These are phyloP conservation scores for Cossypha caffra DNA, from an alignment of 2,797 vertebrate genomes.

Conservation along the genomic window DNA sequence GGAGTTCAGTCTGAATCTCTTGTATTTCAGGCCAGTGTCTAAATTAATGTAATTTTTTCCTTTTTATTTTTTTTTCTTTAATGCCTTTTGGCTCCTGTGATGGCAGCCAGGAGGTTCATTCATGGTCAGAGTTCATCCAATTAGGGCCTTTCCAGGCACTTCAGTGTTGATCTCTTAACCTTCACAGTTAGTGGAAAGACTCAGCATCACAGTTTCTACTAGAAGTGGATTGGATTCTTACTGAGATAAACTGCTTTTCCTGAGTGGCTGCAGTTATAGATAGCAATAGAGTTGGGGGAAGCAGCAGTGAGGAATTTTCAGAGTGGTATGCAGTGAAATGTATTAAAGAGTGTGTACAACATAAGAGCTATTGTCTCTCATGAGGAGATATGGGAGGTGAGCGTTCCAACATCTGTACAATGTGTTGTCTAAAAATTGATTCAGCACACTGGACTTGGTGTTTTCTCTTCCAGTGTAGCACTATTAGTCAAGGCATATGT, in stretches of 20 bases:
- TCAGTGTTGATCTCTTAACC: background rate
- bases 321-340: background rate
- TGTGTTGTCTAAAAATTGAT: background rate
- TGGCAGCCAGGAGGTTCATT: background rate
- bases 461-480: constrained; percentile 29
- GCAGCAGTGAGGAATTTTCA: background rate
- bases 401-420: background rate
- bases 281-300: background rate
- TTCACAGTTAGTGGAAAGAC: background rate
- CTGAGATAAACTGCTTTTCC: background rate
- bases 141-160: background rate
- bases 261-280: background rate
- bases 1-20: background rate
- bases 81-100: background rate
- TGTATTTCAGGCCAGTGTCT: background rate
- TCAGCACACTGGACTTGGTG: background rate
- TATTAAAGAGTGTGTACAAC: background rate
- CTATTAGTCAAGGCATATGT: constrained; percentile 32
- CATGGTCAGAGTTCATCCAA: background rate
- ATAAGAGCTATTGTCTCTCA: accelerated
- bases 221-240: background rate
- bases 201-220: background rate
- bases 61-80: background rate
- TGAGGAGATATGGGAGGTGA: background rate
- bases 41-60: background rate